Evolutionary conservation across 1,140 invertebrate genomes (phyloP), one percentile per base, ranked within the genome.

Genomic region (Dendroctonus ponderosae): DNA sequence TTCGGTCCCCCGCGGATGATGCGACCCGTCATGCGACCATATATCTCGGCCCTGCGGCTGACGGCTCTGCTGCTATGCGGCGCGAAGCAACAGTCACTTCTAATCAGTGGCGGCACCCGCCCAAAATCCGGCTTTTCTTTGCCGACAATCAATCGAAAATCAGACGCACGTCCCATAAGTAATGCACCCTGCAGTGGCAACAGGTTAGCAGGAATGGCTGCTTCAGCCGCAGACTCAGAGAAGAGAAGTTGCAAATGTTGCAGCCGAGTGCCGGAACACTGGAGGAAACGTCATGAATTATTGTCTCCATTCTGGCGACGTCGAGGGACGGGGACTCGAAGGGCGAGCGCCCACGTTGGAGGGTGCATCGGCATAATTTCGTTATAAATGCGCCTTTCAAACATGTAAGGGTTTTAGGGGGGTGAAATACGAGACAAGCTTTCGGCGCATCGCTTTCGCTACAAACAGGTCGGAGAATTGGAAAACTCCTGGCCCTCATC

Each of bases 1-100:
- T 61, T 61, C 59, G 59, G 42, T 43, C 44, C 44, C 44, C 26
- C 40, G 59, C 12, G 59, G 59, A 61, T 61, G 59, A 50, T 61
- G 59, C 59, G 15, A 26, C 41, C 37, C 57, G 42, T 59, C 57
- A 59, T 59, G 57, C 57, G 57, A 59, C 57, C 12, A 59, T 59
- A 59, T 59, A 59, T 59, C 57, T 44, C 41, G 15, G 42, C 39
- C 59, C 57, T 61, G 59, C 46, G 59, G 59, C 44, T 50, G 59
- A 61, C 59, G 50, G 44, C 46, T 9, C 38, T 52, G 57, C 42
- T 39, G 59, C 59, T 49, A 46, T 54, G 52, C 52, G 52, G 52
- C 52, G 52, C 37, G 52, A 50, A 49, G 59, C 59, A 61, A 61
- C 59, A 61, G 59, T 61, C 42, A 49, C 9, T 39, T 50, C n/a